Percentiles rank a stretch among this genome's conserved stretches.
These are phyloP conservation scores for Pagrus major DNA, from an alignment of 2,113 vertebrate genomes.

Conservation along the genomic window DNA sequence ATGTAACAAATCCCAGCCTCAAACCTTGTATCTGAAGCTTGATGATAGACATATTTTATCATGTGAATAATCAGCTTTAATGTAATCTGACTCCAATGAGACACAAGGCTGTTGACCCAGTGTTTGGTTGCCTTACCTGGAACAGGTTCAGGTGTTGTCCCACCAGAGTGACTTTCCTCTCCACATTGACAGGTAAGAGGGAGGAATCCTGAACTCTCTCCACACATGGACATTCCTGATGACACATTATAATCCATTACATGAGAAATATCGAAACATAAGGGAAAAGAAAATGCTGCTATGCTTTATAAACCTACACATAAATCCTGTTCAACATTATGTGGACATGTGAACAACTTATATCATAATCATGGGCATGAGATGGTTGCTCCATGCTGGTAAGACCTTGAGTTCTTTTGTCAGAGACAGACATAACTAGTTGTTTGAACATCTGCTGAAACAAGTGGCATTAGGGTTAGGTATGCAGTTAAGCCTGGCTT, in stretches of 20 bases:
- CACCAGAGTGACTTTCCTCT: conserved; percentile 88
- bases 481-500: background rate
- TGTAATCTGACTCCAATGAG: background rate
- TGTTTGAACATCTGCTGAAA: background rate
- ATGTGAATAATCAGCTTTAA: background rate
- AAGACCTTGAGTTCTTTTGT: background rate
- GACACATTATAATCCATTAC: conserved; percentile 17
- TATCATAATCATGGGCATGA: background rate
- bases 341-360: background rate
- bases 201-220: conserved; percentile 88
- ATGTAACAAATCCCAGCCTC: background rate
- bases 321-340: background rate
- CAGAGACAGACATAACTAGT: background rate
- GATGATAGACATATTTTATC: background rate
- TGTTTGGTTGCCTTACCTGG: conserved; percentile 82
- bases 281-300: background rate
- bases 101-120: background rate
- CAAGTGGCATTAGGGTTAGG: background rate
- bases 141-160: conserved; percentile 92
- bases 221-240: conserved; percentile 92
- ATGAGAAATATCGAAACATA: background rate
- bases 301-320: background rate
- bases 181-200: conserved; percentile 90
- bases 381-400: background rate
- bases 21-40: background rate